Base-by-base conservation (phyloP, 30 jellyfish, hydroid and myxozoan genomes). In the Cassiopea xamachana region DNA sequence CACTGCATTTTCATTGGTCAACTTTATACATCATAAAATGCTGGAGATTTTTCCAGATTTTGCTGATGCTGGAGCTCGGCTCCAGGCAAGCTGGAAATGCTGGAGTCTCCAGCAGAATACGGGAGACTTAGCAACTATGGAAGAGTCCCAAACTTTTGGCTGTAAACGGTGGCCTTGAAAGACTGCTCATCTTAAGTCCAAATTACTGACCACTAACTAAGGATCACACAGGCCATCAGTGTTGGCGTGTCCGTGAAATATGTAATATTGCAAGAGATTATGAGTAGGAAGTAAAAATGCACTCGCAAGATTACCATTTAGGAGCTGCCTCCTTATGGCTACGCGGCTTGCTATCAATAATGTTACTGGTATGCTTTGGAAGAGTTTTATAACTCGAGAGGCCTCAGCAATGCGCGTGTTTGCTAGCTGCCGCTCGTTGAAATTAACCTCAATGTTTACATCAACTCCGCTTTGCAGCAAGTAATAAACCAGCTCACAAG, bases 241-340 rank as follows among this genome's bases (percentile, higher is more conserved):
- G 51, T 51, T 81, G 7, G 85, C 75, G 73, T 95, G 99, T 44
- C 99, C 99, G 81, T 95, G 99, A 55, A 81, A 95, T 48, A 91
- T 60, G 74, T 43, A 91, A 77, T 95, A 77, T 50, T 91, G 95
- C 72, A 95, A 58, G 55, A 87, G 73, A 12, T 46, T 70, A 17
- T 98, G 97, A 48, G 91, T 13, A 19, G 98, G 97, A 59, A 95
- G 91, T 70, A 76, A 74, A 75, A 80, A 88, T 1, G 90, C 85
- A 16, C 71, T 60, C 1, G 93, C 79, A 86, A 91, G 49, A 4
- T 86, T 58, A 43, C 87, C 85, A 50, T 55, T 55, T 67, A 60
- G 90, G 1, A 95, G 60, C 2, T 67, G 80, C 80, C 89, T 75
- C 86, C 99, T 75, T 19, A 95, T 92, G 45, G 80, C 86, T 48